Evolutionary conservation across 2,888 invertebrate species (phyloP).

Genomic region (Scaptomyza parva): DNA sequence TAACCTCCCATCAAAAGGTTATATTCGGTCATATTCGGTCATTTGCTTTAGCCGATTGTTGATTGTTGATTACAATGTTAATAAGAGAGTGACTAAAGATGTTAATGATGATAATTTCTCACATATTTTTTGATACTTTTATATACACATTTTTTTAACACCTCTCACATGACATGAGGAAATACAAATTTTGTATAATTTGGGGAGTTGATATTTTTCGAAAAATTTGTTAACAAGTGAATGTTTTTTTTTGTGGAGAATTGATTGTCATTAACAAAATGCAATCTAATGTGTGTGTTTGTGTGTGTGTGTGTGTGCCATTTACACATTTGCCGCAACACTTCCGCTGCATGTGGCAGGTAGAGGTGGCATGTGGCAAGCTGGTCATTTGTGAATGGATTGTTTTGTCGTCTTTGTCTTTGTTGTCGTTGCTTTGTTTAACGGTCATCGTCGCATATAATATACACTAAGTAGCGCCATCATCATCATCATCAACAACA

Average conservation of each 20-base stretch:
- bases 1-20: neutral
- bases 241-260: conserved; percentile 10
- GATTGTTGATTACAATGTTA: neutral
- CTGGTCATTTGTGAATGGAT: conserved; percentile 34
- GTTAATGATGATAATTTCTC: neutral
- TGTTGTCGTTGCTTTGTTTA: conserved; percentile 37
- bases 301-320: conserved; percentile 23
- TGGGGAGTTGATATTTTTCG: neutral
- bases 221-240: conserved; percentile 1
- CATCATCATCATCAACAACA: conserved; percentile 26
- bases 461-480: conserved; percentile 60
- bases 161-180: too few species aligned
- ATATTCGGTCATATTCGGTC: neutral
- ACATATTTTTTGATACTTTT: too few species aligned
- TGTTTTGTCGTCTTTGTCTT: conserved; percentile 6
- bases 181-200: neutral
- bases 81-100: neutral
- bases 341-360: conserved; percentile 49
- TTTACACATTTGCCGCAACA: conserved; percentile 46
- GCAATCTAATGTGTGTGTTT: conserved; percentile 4
- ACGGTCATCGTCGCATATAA: conserved; percentile 56
- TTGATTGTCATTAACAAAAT: conserved; percentile 28
- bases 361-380: conserved; percentile 33
- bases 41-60: neutral
- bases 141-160: too few species aligned